Base-by-base conservation (phyloP, 1,140 invertebrate genomes). In the Geopemphigus sp. region DNA sequence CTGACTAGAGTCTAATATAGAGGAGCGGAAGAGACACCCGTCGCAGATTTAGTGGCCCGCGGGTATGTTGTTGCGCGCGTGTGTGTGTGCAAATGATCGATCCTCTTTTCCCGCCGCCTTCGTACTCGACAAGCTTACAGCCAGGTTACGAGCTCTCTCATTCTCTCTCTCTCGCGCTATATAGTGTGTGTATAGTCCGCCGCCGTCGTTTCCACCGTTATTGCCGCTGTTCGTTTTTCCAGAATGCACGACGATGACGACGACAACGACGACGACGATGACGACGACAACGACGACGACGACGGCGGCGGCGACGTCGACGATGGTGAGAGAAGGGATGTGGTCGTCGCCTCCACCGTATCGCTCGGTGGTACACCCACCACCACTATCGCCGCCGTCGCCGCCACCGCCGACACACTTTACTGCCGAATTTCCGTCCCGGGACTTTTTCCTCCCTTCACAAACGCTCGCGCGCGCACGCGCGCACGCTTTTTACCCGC, bases 21-120 rank as follows among this genome's bases (percentile, higher is more conserved):
- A 50, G n/a, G 5, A 50, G 4, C 5, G 14, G 26, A 3, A 54
- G 24, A 22, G 66, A 14, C 0, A 39, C n/a, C 22, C 32, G 73
- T 76, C 57, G 56, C 73, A 76, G 73, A 59, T 76, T 76, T 76
- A 76, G 73, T 76, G 39, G 32, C 57, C 19, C 39, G 73, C 14
- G 56, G 47, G 66, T 47, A 47, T 32, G 32, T 54, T 73, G 24
- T 39, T 47, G 22, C 24, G 73, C 56, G 54, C 39, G 73, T 59
- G 54, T 59, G 73, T 76, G 72, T 76, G 73, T 76, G 73, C 73
- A 76, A 76, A 76, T 76, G 73, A 76, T 76, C 73, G 73, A 76
- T 76, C 73, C 73, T 76, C 73, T 76, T 61, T 61, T 57, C 73
- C 72, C 53, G 19, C 47, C 26, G n/a, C 54, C 56, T 32, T n/a